phyloP scores from a whole-genome alignment of 1,140 invertebrate species.

The Pogonognathellus flavescens region DNA sequence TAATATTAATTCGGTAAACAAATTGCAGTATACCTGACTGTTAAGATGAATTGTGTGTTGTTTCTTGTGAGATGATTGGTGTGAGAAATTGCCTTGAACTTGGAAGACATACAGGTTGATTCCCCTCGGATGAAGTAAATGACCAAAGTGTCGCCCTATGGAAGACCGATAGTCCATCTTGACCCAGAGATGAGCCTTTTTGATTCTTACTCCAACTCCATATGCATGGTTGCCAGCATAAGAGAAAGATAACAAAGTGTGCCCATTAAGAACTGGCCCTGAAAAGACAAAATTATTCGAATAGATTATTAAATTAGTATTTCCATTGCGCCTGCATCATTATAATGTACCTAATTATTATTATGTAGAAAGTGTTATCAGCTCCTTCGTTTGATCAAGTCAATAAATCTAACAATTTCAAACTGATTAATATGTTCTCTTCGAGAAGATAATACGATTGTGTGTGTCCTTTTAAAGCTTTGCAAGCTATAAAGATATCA shows the following conservation, averaged over 20 bases:
- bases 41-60: slow-evolving; percentile 55
- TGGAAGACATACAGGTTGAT: slow-evolving; percentile 66
- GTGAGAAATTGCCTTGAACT: slow-evolving; percentile 65
- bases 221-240: slow-evolving; percentile 73
- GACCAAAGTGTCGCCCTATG: slow-evolving; percentile 67
- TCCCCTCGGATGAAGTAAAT: slow-evolving; percentile 68
- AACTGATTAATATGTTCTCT: no score
- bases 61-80: slow-evolving; percentile 22
- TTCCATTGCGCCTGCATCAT: no score
- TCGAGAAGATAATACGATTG: no score
- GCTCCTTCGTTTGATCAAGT: no score
- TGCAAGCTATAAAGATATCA: no score
- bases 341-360: no score
- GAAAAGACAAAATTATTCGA: slow-evolving; percentile 64
- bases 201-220: slow-evolving; percentile 76
- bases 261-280: slow-evolving; percentile 86
- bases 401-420: no score
- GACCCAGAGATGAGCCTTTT: slow-evolving; percentile 82
- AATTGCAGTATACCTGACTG: slow-evolving; percentile 50
- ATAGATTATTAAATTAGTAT: no score
- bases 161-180: slow-evolving; percentile 76
- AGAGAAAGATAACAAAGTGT: slow-evolving; percentile 86
- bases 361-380: no score
- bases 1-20: neutral
- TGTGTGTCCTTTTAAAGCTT: no score